phyloP scores from a whole-genome alignment of 1,140 invertebrate species.

The Diachasma alloeum region DNA sequence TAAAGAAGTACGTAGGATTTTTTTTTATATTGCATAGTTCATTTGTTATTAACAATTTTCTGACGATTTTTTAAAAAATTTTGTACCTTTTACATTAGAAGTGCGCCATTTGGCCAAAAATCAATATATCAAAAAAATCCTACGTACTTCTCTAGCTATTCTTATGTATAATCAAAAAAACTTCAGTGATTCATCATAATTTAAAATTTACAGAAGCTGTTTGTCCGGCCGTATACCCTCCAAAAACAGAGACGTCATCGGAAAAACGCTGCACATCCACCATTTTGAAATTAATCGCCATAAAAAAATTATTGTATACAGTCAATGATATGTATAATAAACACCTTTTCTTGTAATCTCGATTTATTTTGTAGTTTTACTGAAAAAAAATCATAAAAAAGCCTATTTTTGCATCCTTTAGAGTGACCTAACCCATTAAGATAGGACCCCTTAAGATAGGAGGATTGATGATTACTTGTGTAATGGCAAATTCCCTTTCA shows the following conservation, averaged over 20 bases:
- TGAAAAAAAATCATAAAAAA: not conserved
- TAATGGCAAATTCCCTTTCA: too few relatives aligned
- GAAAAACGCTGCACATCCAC: conserved; percentile 21
- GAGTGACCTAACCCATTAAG: too few relatives aligned
- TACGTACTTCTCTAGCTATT: conserved; percentile 28
- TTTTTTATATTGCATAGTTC: conserved; percentile 28
- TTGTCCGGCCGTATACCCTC: conserved; percentile 18
- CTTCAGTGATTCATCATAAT: conserved; percentile 11
- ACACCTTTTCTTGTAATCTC: not conserved
- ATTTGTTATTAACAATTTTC: conserved; percentile 20
- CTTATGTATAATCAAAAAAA: conserved; percentile 24
- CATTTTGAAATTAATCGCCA: conserved; percentile 25
- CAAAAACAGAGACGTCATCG: conserved; percentile 20
- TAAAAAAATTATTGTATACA: conserved; percentile 15
- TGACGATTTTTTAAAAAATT: not conserved
- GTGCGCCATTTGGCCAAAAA: conserved; percentile 25
- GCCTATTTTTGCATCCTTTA: not conserved
- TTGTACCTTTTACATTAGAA: conserved; percentile 17
- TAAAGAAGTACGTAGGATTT: conserved; percentile 24
- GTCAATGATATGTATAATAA: not conserved
- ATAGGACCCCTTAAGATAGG: too few relatives aligned
- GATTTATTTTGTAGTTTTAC: conserved; percentile 6
- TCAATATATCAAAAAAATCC: conserved; percentile 27
- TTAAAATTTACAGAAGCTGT: conserved; percentile 25
- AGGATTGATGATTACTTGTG: too few relatives aligned